Conservation (phyloP, 1,140 invertebrate genomes). For the Micrasema minimum region DNA sequence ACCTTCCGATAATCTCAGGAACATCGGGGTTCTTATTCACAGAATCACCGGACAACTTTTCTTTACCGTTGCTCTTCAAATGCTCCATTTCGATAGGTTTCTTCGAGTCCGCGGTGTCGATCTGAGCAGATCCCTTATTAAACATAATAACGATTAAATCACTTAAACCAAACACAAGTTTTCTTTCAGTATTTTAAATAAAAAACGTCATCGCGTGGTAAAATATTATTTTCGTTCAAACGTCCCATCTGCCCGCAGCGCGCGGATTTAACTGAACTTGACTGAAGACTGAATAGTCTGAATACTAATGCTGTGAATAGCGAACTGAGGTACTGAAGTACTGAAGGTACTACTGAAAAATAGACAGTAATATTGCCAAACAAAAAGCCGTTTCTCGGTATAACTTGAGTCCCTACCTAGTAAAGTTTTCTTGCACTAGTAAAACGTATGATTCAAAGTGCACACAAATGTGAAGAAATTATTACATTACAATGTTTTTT, state of each 20-base stretch:
- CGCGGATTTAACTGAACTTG: constrained; percentile 21
- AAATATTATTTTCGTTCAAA: constrained; percentile 8
- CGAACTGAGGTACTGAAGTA: too few species aligned
- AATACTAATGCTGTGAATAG: neutral
- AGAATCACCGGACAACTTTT: constrained; percentile 8
- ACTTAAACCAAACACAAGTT: neutral
- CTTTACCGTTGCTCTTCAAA: constrained; percentile 17
- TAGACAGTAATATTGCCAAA: too few species aligned
- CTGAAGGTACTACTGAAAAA: too few species aligned
- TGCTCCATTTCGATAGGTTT: constrained; percentile 41
- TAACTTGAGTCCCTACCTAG: too few species aligned
- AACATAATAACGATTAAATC: constrained; percentile 9
- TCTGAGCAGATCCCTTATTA: constrained; percentile 12
- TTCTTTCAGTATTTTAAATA: neutral
- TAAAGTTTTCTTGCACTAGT: too few species aligned
- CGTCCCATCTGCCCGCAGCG: constrained; percentile 12
- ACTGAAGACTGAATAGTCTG: neutral
- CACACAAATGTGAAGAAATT: too few species aligned
- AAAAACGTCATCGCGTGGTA: constrained; percentile 18
- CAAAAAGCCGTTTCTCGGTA: too few species aligned
- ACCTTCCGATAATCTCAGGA: constrained; percentile 64
- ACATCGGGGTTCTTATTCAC: constrained; percentile 47
- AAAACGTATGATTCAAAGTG: too few species aligned
- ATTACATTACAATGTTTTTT: too few species aligned
- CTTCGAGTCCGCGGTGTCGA: constrained; percentile 13